Conservation (phyloP, 64 coral and sea anemone species). For the Orbicella faveolata region DNA sequence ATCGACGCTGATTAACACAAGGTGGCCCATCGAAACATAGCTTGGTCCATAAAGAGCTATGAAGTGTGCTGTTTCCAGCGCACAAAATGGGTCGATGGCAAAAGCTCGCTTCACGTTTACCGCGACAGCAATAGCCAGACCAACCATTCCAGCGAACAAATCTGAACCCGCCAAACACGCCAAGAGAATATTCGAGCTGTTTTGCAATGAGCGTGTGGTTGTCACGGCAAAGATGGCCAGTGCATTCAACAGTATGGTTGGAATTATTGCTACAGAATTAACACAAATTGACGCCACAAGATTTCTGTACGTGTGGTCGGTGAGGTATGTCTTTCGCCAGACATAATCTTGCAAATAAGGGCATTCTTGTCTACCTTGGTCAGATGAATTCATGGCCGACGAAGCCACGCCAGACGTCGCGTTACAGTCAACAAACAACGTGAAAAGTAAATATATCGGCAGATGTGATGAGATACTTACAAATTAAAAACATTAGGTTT, state of each 20-base stretch:
- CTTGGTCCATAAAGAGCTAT: background rate
- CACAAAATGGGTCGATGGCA: background rate
- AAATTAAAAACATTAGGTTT: too few relatives aligned
- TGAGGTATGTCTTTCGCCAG: background rate
- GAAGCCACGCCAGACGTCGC: too few relatives aligned
- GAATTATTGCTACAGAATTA: background rate
- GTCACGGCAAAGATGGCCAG: background rate
- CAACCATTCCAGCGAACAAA: background rate
- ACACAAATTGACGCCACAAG: background rate
- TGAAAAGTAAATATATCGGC: too few relatives aligned
- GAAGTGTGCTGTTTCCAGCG: background rate
- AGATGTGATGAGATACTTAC: too few relatives aligned
- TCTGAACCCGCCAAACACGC: background rate
- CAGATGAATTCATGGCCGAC: background rate
- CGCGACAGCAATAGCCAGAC: background rate
- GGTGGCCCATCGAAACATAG: background rate
- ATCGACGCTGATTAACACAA: conserved; percentile 2
- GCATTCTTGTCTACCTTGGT: background rate
- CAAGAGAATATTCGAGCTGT: background rate
- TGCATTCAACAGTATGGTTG: background rate
- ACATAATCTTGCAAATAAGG: too few relatives aligned
- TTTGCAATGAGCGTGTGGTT: background rate
- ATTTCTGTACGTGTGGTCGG: background rate
- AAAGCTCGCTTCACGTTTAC: background rate
- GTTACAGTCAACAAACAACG: too few relatives aligned